These are phyloP conservation scores for Artibeus lituratus DNA, from an alignment of 2,797 vertebrate genomes.

Conservation along the genomic window DNA sequence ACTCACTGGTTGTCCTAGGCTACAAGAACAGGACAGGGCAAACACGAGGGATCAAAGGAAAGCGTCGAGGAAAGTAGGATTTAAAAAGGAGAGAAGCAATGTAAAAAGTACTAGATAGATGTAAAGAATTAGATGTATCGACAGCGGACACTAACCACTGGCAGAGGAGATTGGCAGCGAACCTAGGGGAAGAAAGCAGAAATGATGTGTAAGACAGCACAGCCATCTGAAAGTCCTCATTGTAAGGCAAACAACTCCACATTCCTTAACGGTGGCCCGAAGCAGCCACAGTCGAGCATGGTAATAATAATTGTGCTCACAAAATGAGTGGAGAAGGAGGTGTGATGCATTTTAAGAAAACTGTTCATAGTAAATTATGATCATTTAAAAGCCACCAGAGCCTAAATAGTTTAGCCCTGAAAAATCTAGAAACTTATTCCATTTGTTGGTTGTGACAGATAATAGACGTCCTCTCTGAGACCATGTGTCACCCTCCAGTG, in stretches of 20 bases:
- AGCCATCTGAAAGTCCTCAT: background rate
- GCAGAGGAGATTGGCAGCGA: background rate
- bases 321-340: background rate
- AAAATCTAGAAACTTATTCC: background rate
- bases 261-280: background rate
- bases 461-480: conserved; percentile 38
- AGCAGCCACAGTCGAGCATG: background rate
- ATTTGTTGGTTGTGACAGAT: conserved; percentile 25
- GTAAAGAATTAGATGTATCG: background rate
- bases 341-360: background rate
- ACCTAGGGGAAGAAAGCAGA: background rate
- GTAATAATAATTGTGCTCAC: background rate
- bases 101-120: background rate
- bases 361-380: background rate
- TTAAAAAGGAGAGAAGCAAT: background rate
- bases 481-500: background rate
- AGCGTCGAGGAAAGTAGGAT: background rate
- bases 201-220: background rate
- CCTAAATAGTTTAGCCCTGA: background rate
- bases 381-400: background rate
- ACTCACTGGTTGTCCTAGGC: background rate
- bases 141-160: background rate
- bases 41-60: background rate
- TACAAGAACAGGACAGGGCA: background rate
- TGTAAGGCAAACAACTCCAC: background rate